Base-by-base conservation (phyloP, 37 sponge, comb jelly and placozoan genomes). In the Cladorhizidae sp. region DNA sequence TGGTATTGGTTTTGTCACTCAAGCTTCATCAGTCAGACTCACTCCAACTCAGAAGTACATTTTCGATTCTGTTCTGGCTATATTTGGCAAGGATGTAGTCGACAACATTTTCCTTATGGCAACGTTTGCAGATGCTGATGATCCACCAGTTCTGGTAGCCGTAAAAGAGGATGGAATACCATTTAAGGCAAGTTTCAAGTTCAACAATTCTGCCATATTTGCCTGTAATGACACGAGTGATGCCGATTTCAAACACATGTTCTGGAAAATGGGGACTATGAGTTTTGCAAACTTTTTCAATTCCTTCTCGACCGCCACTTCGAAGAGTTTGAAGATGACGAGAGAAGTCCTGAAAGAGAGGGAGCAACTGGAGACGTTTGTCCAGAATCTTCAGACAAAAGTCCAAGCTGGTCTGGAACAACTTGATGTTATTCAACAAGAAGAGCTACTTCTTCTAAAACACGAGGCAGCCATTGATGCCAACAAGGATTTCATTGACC, bases 151-250 rank as follows among this genome's bases (percentile, higher is more conserved):
- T 0, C 39, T 93, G 17, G 80, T 41, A 59, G 90, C 93, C 20
- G 57, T 93, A 37, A 74, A 73, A 52, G 86, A 55, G 22, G 85
- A 83, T 43, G 73, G 80, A 7, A 73, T 93, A n/a, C 80, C 83
- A 3, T 84, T 51, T 62, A 31, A 31, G 9, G 52, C 64, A 63
- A 61, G 25, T 35, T 92, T 88, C 70, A 78, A 69, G 36, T 92
- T 92, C 84, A 92, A 92, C 56, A 92, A 92, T 67, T 87, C 93
- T 15, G 86, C 93, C 1, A 37, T 88, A 23, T 89, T 62, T n/a
- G 31, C 67, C 9, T 52, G 57, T 6, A 56, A 67, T 28, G n/a
- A n/a, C n/a, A n/a, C n/a, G n/a, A n/a, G n/a, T n/a, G n/a, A n/a
- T n/a, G n/a, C n/a, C n/a, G n/a, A n/a, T n/a, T 87, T 92, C 54